phyloP scores from a whole-genome alignment of 2,797 vertebrate genomes.

The Megaceryle alcyon region DNA sequence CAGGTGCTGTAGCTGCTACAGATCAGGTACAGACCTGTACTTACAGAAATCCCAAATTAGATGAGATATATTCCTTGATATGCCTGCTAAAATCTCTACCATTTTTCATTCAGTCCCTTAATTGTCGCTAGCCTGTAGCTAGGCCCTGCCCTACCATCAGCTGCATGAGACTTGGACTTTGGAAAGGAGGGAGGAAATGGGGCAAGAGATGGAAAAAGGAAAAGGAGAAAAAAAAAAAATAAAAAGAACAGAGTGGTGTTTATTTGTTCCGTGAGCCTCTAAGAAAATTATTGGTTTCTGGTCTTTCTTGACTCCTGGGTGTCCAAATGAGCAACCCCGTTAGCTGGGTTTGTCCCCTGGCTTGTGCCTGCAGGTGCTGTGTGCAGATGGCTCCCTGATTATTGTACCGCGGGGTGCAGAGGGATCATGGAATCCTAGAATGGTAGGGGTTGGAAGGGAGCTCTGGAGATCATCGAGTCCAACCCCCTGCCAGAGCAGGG shows the following conservation, averaged over 20 bases:
- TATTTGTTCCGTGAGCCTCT: neutral
- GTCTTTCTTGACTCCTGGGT: neutral
- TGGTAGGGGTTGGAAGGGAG: too few species aligned
- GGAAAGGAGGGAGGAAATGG: neutral
- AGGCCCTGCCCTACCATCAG: neutral
- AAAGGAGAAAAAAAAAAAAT: neutral
- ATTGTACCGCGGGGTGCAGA: neutral
- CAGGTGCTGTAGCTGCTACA: neutral
- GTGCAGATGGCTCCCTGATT: neutral
- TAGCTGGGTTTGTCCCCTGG: neutral
- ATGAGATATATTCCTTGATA: neutral
- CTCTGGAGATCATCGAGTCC: too few species aligned
- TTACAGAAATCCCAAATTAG: neutral
- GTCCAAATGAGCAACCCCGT: neutral
- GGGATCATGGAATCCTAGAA: neutral
- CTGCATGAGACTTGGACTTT: neutral
- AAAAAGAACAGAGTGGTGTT: neutral
- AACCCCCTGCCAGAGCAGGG: too few species aligned
- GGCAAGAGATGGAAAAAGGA: neutral
- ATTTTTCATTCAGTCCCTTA: neutral
- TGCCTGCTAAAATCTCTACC: neutral
- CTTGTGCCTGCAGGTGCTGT: neutral
- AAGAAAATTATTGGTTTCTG: neutral
- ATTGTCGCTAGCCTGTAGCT: neutral
- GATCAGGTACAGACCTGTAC: neutral